A percentile compares a stretch with the other conserved stretches of the same genome.
Conservation (phyloP, 2,113 vertebrate genomes). For the Python bivittatus region DNA sequence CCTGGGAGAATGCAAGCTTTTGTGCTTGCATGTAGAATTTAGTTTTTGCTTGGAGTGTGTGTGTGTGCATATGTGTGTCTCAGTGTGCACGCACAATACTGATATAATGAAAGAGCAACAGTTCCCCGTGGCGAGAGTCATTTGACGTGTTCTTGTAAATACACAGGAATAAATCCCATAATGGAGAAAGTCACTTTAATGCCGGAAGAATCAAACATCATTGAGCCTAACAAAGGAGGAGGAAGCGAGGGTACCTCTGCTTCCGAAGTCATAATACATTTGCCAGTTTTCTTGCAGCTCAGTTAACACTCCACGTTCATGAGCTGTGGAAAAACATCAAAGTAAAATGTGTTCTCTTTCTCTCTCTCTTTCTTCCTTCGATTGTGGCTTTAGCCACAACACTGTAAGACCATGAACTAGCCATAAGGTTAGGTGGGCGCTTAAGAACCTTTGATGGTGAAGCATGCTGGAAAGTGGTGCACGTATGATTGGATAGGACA, state of each 20-base stretch:
- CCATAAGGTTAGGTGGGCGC: background rate
- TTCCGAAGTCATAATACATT: background rate
- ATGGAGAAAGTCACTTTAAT: background rate
- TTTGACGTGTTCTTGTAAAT: background rate
- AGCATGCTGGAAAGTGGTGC: background rate
- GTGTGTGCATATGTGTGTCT: background rate
- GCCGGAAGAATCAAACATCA: background rate
- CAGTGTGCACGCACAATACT: background rate
- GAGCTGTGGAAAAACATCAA: background rate
- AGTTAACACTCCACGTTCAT: background rate
- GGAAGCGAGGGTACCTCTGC: background rate
- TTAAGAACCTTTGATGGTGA: background rate
- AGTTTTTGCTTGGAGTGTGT: background rate
- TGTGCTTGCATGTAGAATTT: background rate
- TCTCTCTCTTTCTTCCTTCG: background rate
- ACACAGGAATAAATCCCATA: background rate
- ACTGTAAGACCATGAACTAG: background rate
- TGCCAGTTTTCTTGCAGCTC: background rate
- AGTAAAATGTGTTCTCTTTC: background rate
- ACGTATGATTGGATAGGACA: background rate
- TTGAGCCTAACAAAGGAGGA: background rate
- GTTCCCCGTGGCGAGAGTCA: background rate
- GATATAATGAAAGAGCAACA: constrained; percentile 1
- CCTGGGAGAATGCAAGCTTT: background rate
- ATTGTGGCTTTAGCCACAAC: background rate